A percentile compares a stretch with the other conserved stretches of the same genome.
phyloP scores from a whole-genome alignment of 2,888 invertebrate species.

The Brachypalpus laphriformis region DNA sequence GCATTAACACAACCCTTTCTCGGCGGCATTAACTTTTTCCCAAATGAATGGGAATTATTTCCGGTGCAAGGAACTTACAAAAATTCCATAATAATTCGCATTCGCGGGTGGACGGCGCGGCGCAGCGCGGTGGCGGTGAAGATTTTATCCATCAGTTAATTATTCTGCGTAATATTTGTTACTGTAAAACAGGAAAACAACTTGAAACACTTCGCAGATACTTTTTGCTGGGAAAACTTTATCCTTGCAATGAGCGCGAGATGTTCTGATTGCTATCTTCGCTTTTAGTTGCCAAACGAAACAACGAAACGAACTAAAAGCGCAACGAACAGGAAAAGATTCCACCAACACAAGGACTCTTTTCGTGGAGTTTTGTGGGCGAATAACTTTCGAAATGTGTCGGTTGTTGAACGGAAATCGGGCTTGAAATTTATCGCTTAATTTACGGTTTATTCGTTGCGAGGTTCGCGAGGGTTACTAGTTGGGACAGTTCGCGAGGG shows the following conservation, averaged over 20 bases:
- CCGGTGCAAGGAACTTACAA: constrained; percentile 72
- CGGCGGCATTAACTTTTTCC: constrained; percentile 38
- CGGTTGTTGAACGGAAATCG: constrained; percentile 72
- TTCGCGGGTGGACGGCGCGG: not conserved
- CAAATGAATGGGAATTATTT: constrained; percentile 74
- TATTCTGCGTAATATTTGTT: constrained; percentile 48
- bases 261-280: constrained; percentile 61
- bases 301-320: constrained; percentile 52
- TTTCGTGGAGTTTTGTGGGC: constrained; percentile 60
- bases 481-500: not conserved
- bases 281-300: constrained; percentile 61
- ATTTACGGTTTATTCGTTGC: constrained; percentile 44
- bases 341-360: constrained; percentile 59
- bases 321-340: constrained; percentile 47
- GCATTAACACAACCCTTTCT: constrained; percentile 65
- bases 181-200: constrained; percentile 38
- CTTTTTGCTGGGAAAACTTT: constrained; percentile 62
- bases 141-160: constrained; percentile 62
- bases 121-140: not conserved
- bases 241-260: constrained; percentile 31
- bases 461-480: not conserved
- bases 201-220: constrained; percentile 29
- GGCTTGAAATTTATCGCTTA: constrained; percentile 71
- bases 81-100: constrained; percentile 60
- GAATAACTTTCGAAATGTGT: constrained; percentile 65